Conservation (phyloP, 2,888 invertebrate genomes). For the Polia nebulosa region DNA sequence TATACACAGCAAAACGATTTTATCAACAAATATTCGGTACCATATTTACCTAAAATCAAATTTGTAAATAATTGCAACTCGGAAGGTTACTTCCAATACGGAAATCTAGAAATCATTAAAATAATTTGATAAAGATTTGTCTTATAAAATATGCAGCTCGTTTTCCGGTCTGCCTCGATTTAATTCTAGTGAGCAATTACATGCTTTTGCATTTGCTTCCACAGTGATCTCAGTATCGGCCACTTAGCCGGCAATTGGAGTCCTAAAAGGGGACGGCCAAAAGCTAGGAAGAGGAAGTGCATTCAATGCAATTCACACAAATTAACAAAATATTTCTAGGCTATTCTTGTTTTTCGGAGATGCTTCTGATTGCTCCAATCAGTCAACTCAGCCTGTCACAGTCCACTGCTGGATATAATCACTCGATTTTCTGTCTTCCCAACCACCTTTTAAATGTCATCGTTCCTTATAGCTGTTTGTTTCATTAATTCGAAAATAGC, state of each 20-base stretch:
- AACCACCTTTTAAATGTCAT: neutral
- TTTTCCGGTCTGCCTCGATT: conserved; percentile 61
- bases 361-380: neutral
- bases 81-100: conserved; percentile 60
- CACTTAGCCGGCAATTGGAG: conserved; percentile 16
- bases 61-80: conserved; percentile 46
- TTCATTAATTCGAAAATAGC: neutral
- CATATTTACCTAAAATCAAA: conserved; percentile 14
- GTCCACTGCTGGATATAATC: neutral
- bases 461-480: neutral
- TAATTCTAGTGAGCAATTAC: conserved; percentile 56
- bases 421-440: neutral
- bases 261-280: conserved; percentile 13
- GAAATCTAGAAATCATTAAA: conserved; percentile 57
- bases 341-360: neutral
- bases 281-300: conserved; percentile 50
- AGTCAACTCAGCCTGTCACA: neutral
- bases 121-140: conserved; percentile 50
- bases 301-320: conserved; percentile 2
- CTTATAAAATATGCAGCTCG: conserved; percentile 47
- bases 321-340: conserved; percentile 13
- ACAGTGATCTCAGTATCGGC: conserved; percentile 45
- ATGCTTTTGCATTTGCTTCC: conserved; percentile 48
- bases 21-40: neutral
- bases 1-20: neutral